Base-by-base conservation (phyloP, 2,113 vertebrate genomes). In the Chinchilla lanigera region DNA sequence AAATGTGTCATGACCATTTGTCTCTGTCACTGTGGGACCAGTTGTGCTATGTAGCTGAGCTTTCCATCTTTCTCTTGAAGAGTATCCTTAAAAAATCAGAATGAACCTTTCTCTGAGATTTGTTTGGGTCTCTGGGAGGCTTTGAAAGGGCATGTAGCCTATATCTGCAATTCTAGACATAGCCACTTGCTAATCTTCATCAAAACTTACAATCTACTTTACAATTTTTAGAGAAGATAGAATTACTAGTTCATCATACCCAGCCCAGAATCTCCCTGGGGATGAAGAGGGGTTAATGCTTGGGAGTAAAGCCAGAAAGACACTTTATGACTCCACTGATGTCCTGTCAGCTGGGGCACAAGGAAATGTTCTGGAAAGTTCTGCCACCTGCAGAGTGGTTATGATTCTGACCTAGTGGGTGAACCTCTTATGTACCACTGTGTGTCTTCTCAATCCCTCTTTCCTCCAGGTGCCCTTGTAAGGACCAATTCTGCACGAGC, bases 1-100 rank as follows among this genome's bases (percentile, higher is more conserved):
- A 89, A 95, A 95, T 88, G 95, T 80, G 77, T 78, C 85, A 33
- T 0, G 6, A 65, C 65, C 24, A 35, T 93, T 80, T 81, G 41
- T 97, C 93, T 97, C 92, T 81, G 91, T 97, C 93, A 94, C 71
- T 22, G 24, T 38, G 81, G 85, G 61, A 92, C 81, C 24, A 3
- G 10, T n/a, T n/a, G 30, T 84, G 89, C 47, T 81, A 89, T 58
- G 73, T 89, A 67, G 63, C 71, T 54, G 0, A 26, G 69, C n/a
- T 78, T 91, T 92, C 85, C 65, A 90, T 93, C 81, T 95, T 98
- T 85, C 56, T 94, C 58, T 82, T 54, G 41, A 90, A 81, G n/a
- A 54, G 5, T 88, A 22, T 90, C 84, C 96, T 97, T 97, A 61
- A 82, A 78, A 69, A 97, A 67, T 93, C 84, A 97, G 84, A 92